Conservation (phyloP, 1,140 invertebrate species). For the Microplitis demolitor region DNA sequence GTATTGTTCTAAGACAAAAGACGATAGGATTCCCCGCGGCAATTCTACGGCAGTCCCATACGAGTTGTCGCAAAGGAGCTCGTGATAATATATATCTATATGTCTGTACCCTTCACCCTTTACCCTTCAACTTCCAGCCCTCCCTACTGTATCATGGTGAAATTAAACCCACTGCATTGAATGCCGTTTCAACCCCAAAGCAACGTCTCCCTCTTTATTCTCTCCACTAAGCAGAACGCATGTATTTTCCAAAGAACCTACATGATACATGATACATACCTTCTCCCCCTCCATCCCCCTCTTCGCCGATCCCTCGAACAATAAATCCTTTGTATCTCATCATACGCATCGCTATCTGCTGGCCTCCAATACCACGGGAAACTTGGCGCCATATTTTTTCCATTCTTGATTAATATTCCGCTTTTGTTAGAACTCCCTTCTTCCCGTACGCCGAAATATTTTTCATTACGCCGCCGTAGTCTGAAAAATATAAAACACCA, state of each 20-base stretch:
- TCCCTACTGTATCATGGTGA: conserved; percentile 30
- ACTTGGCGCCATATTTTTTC: too few species aligned
- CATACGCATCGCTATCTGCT: too few species aligned
- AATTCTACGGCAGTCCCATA: conserved; percentile 46
- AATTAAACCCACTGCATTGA: conserved; percentile 44
- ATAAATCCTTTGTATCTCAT: too few species aligned
- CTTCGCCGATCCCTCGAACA: too few species aligned
- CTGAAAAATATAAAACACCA: background rate
- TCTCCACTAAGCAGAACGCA: background rate
- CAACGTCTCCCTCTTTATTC: conserved; percentile 2
- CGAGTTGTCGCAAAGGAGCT: conserved; percentile 32
- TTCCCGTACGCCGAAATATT: background rate
- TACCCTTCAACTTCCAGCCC: too few species aligned
- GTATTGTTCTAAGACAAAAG: conserved; percentile 55
- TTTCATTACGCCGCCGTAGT: background rate
- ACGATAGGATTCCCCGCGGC: conserved; percentile 49
- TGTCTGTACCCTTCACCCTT: too few species aligned
- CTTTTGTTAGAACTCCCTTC: too few species aligned
- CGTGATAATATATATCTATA: conserved; percentile 31
- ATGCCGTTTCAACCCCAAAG: conserved; percentile 16
- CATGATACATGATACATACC: too few species aligned
- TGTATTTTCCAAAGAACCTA: background rate
- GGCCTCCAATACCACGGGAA: too few species aligned
- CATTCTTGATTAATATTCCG: too few species aligned
- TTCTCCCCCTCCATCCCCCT: too few species aligned